Base-by-base conservation (phyloP, 2,888 invertebrate species). In the Eueremaeus valkanovi region DNA sequence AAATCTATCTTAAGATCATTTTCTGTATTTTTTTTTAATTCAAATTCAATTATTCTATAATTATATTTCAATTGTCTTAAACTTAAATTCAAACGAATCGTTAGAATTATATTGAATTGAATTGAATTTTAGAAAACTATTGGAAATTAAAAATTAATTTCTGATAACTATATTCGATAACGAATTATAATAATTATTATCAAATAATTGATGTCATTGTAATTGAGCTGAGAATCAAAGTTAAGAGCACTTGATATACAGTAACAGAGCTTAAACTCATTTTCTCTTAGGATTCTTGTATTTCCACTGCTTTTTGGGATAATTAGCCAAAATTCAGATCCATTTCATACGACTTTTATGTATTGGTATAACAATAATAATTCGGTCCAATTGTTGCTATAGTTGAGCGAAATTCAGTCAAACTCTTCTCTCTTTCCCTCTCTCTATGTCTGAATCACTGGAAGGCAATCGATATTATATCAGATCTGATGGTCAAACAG, bases 371-470 rank as follows among this genome's bases (percentile, higher is more conserved):
- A n/a, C n/a, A n/a, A n/a, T n/a, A n/a, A n/a, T n/a, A n/a, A n/a
- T n/a, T n/a, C n/a, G n/a, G n/a, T 36, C 36, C 36, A 36, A 36
- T 51, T 51, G 51, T 51, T n/a, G n/a, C n/a, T 21, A 51, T 24
- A 18, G 5, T 63, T 63, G 63, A 63, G 63, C 63, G 11, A 61
- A 31, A 61, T n/a, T n/a, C n/a, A n/a, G n/a, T n/a, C n/a, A n/a
- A n/a, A n/a, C n/a, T n/a, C n/a, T n/a, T n/a, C n/a, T 61, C 21
- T 29, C 1, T 29, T 61, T 3, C 16, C 16, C 6, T 29, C 11
- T 31, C 18, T 16, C n/a, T 33, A 18, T 63, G 6, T 33, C 13
- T 16, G 18, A 8, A 8, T 31, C 55, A 55, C 8, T 55, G 21
- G 55, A 18, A 8, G n/a, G 0, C 63, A 29, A 63, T 63, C 63